Conservation (phyloP, 2,797 vertebrate species). For the Antrozous pallidus region DNA sequence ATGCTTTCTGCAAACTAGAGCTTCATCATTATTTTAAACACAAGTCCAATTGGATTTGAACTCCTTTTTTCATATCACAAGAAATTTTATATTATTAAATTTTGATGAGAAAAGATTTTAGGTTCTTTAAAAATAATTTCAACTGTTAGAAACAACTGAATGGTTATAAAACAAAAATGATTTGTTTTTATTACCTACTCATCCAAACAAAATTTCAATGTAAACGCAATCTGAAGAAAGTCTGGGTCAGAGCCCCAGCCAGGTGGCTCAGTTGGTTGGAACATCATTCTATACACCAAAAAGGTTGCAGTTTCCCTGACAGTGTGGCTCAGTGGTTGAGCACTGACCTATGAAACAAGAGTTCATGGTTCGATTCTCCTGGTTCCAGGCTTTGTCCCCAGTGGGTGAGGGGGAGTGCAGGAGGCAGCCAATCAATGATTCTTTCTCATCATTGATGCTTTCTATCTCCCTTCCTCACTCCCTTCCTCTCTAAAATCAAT, state of each 20-base stretch:
- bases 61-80: conserved; percentile 8
- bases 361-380: no score
- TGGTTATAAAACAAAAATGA: neutral
- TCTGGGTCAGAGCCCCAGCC: neutral
- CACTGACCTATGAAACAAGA: no score
- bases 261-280: neutral
- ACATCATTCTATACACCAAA: neutral
- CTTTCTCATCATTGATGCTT: no score
- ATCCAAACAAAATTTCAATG: conserved; percentile 4
- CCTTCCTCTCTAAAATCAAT: no score
- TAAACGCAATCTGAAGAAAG: neutral
- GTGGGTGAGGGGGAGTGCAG: no score
- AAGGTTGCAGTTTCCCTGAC: neutral
- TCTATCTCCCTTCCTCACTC: no score
- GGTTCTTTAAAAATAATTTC: conserved; percentile 35
- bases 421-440: no score
- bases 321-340: no score
- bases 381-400: no score
- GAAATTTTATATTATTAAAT: neutral
- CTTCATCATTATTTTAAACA: conserved; percentile 18
- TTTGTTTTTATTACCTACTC: neutral
- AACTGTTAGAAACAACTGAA: neutral
- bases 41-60: neutral
- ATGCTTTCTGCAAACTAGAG: neutral
- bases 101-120: neutral